Evolutionary conservation across 2,113 vertebrate species (phyloP).

Genomic region (Pan troglodytes): NHGRI_mPanTro3-v2.1_pri NC_072398.2:133626501-133627000

Average conservation of each 20-base stretch:
- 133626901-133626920: background rate
- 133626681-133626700: background rate
- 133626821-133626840: slow-evolving; percentile 26
- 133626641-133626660: background rate
- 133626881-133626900: slow-evolving; percentile 1
- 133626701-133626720: slow-evolving; percentile 39
- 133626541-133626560: slow-evolving; percentile 47
- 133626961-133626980: background rate
- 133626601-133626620: background rate
- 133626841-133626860: slow-evolving; percentile 25
- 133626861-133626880: slow-evolving; percentile 47
- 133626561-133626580: slow-evolving; percentile 22
- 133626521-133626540: slow-evolving; percentile 56
- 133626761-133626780: slow-evolving; percentile 49
- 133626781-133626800: slow-evolving; percentile 65
- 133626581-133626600: slow-evolving; percentile 31
- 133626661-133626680: background rate
- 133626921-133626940: background rate
- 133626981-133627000: background rate
- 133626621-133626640: background rate
- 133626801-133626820: slow-evolving; percentile 59
- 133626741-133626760: slow-evolving; percentile 64
- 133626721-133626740: slow-evolving; percentile 16
- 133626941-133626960: background rate
- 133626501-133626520: slow-evolving; percentile 54